Evolutionary conservation across 1,140 invertebrate species (phyloP).

Genomic region (Cryptotermes secundus): DNA sequence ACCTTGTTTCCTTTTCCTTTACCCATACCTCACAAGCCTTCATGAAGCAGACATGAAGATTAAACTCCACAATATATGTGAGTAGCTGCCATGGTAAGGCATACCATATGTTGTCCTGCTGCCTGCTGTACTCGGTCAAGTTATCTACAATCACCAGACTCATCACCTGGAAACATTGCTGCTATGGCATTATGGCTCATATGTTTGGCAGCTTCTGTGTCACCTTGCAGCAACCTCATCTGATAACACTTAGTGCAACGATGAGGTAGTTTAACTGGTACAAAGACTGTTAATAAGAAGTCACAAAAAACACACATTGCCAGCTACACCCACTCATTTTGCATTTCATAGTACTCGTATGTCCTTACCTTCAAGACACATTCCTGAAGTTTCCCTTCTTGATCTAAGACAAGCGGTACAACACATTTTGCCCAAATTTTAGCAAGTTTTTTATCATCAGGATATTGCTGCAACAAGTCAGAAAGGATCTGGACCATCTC

Average conservation of each 20-base stretch:
- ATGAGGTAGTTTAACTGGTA: too few species aligned
- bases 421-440: conserved; percentile 7
- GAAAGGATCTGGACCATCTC: background rate
- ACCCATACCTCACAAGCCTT: conserved; percentile 9
- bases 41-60: background rate
- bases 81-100: background rate
- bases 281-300: too few species aligned
- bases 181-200: too few species aligned
- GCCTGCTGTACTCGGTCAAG: background rate
- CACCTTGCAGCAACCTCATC: too few species aligned
- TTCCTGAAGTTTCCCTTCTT: background rate
- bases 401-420: background rate
- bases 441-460: conserved; percentile 11
- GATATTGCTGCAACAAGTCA: background rate
- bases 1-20: background rate
- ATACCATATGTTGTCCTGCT: background rate
- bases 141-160: background rate
- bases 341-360: too few species aligned
- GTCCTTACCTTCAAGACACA: background rate
- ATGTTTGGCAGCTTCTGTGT: too few species aligned
- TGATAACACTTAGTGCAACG: too few species aligned
- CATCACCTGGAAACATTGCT: background rate
- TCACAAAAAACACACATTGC: too few species aligned
- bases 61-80: background rate
- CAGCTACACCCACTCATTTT: too few species aligned